Evolutionary conservation across 2,888 invertebrate genomes (phyloP).

Genomic region (Uropetala carovei): DNA sequence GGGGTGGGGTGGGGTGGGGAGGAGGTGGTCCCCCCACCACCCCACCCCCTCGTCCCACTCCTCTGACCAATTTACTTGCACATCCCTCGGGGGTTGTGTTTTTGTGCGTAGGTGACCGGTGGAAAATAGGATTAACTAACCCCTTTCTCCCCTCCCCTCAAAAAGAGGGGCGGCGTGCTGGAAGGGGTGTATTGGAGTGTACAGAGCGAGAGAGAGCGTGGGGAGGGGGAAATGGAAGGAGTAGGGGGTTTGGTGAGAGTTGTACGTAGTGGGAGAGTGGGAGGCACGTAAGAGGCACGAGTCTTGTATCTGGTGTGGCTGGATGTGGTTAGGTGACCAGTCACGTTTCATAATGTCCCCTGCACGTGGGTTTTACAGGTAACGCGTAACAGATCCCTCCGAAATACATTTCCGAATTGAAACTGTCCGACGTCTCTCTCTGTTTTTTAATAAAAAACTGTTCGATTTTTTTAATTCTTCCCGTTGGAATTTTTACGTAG

Average conservation of each 20-base stretch:
- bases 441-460: background rate
- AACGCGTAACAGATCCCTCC: conserved; percentile 34
- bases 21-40: background rate
- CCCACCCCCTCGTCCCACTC: conserved; percentile 17
- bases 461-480: too few species aligned
- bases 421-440: background rate
- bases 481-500: too few species aligned
- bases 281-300: background rate
- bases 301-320: conserved; percentile 21
- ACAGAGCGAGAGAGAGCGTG: conserved; percentile 23
- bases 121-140: conserved; percentile 61
- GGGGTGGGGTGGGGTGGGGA: background rate
- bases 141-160: background rate
- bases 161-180: conserved; percentile 34
- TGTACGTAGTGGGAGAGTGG: background rate
- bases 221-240: background rate
- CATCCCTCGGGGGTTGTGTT: conserved; percentile 50
- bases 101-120: conserved; percentile 59
- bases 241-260: background rate
- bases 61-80: conserved; percentile 40
- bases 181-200: conserved; percentile 45
- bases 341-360: conserved; percentile 37
- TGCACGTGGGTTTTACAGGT: conserved; percentile 14
- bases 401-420: conserved; percentile 37
- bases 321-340: conserved; percentile 33